These are phyloP conservation scores for Cynopterus sphinx DNA, from an alignment of 2,797 vertebrate species.

Conservation along the genomic window DNA sequence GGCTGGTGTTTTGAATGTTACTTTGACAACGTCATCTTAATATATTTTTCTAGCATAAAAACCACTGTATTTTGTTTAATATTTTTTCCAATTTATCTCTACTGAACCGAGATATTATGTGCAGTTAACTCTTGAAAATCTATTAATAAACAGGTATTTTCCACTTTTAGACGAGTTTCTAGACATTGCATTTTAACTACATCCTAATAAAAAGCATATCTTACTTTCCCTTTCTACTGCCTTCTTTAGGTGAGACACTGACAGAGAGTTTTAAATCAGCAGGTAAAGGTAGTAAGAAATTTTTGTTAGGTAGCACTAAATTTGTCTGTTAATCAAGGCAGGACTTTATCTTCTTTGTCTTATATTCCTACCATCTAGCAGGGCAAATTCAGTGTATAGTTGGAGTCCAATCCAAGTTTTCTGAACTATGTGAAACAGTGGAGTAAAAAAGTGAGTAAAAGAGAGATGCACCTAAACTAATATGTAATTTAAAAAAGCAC, in stretches of 20 bases:
- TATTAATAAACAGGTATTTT: not conserved
- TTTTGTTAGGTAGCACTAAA: not conserved
- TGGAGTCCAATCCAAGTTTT: not conserved
- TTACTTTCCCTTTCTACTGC: not conserved
- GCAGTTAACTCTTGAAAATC: not conserved
- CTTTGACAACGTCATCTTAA: slow-evolving; percentile 21
- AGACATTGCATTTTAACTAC: not conserved
- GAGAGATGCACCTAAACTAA: not conserved
- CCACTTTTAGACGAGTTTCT: not conserved
- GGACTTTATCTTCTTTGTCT: not conserved
- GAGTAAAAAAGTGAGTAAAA: not conserved
- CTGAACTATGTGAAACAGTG: not conserved
- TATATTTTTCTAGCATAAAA: slow-evolving; percentile 17
- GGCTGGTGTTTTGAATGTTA: not conserved
- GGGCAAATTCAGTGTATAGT: not conserved
- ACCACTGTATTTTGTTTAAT: not conserved
- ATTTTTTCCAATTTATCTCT: not conserved
- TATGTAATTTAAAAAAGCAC: not conserved
- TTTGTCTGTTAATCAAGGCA: not conserved
- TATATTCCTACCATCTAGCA: not conserved
- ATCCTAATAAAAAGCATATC: slow-evolving; percentile 16
- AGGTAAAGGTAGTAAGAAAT: not conserved
- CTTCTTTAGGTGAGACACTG: not conserved
- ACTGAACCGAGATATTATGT: not conserved
- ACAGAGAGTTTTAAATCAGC: not conserved